Evolutionary conservation across 2,113 vertebrate species (phyloP).

Genomic region (Syrrhaptes paradoxus): DNA sequence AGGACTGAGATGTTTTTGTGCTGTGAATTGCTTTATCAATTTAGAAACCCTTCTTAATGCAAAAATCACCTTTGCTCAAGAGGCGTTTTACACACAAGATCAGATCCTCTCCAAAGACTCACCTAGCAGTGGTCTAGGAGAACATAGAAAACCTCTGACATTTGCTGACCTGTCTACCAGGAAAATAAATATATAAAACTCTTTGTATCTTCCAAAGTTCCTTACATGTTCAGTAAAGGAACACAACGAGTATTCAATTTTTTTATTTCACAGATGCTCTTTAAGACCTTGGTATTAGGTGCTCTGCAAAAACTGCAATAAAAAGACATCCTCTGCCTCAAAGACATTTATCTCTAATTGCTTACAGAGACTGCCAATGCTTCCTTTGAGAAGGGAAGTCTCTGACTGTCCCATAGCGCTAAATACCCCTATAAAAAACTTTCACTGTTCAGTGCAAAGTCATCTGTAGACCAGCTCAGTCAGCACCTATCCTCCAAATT

Average conservation of each 20-base stretch:
- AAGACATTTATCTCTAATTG: constrained; percentile 10
- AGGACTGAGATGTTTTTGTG: background rate
- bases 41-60: background rate
- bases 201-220: background rate
- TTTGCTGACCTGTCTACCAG: background rate
- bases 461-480: background rate
- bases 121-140: background rate
- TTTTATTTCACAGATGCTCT: background rate
- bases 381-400: constrained; percentile 3
- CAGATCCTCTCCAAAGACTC: background rate
- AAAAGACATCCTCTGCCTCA: constrained; percentile 6
- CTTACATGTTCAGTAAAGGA: background rate
- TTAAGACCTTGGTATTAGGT: background rate
- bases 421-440: background rate
- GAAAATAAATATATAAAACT: background rate
- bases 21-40: background rate
- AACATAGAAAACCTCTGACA: background rate
- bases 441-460: background rate
- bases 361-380: background rate
- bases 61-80: background rate
- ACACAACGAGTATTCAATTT: background rate
- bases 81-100: background rate
- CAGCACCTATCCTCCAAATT: background rate
- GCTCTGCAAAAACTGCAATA: background rate
- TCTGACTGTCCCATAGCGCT: background rate